These are phyloP conservation scores for Desmophyllum pertusum DNA, from an alignment of 92 coral and sea anemone genomes.

Conservation along the genomic window DNA sequence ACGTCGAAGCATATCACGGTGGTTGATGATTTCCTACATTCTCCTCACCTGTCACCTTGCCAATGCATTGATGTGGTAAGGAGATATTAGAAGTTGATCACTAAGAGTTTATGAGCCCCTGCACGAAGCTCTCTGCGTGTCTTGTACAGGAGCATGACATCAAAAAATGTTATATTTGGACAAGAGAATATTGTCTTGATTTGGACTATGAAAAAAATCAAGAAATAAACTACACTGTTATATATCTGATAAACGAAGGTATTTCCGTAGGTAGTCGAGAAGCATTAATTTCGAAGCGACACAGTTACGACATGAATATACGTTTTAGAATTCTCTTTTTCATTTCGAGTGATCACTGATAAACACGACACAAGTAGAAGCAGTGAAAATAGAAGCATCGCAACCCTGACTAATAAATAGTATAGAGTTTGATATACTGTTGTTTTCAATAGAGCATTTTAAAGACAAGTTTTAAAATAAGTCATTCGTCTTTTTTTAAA, in stretches of 20 bases:
- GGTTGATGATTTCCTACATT: background rate
- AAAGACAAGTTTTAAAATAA: background rate
- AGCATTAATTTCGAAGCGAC: no score
- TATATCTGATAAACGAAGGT: background rate
- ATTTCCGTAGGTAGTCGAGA: background rate
- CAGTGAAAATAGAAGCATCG: background rate
- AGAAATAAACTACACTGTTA: background rate
- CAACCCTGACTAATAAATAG: background rate
- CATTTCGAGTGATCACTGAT: background rate
- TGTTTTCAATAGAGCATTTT: no score
- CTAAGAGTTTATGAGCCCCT: background rate
- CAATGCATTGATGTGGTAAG: background rate
- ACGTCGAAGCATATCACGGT: background rate
- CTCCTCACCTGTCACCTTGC: background rate
- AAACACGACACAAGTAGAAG: background rate
- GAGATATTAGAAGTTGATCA: background rate
- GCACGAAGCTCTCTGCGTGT: background rate
- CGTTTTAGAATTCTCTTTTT: background rate
- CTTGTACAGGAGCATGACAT: background rate
- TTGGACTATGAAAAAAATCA: background rate
- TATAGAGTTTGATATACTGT: background rate
- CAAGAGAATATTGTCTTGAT: no score
- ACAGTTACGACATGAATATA: no score
- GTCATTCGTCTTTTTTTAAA: background rate
- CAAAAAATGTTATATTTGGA: background rate